These are phyloP conservation scores for Diorhabda elongata DNA, from an alignment of 1,140 invertebrate genomes.

Conservation along the genomic window DNA sequence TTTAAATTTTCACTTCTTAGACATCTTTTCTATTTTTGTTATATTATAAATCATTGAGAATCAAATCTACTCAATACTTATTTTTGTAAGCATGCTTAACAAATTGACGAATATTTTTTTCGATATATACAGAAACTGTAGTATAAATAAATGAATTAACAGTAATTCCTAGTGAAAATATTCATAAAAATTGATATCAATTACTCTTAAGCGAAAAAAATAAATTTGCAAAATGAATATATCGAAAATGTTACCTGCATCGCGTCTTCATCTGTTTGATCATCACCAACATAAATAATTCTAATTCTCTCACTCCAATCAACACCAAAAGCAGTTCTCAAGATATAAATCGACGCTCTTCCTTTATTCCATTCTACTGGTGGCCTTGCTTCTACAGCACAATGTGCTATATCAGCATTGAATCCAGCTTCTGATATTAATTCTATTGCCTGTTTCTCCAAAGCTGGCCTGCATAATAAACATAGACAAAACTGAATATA, in stretches of 20 bases:
- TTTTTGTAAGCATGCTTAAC: too few relatives aligned
- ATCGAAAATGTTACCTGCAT: conserved; percentile 63
- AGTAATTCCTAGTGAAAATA: not conserved
- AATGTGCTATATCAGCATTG: conserved; percentile 71
- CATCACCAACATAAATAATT: conserved; percentile 87
- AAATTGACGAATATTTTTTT: too few relatives aligned
- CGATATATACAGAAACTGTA: too few relatives aligned
- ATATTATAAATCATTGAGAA: too few relatives aligned
- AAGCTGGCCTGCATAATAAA: conserved; percentile 11
- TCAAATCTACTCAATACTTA: too few relatives aligned
- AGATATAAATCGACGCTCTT: conserved; percentile 82
- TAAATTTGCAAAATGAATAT: not conserved
- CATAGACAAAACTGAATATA: conserved; percentile 36
- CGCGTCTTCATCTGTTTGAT: conserved; percentile 86
- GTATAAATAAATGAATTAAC: not conserved
- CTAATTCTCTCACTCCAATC: conserved; percentile 88
- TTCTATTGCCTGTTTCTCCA: conserved; percentile 54
- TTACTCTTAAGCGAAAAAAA: not conserved
- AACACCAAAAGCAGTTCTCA: conserved; percentile 82
- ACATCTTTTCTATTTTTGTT: too few relatives aligned
- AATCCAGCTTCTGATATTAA: conserved; percentile 75
- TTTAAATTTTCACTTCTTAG: too few relatives aligned
- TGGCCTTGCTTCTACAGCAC: conserved; percentile 81
- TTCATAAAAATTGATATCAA: not conserved
- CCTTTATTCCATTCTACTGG: conserved; percentile 90